These are phyloP conservation scores for human (Homo sapiens) DNA, from an alignment of 2,113 vertebrate species.

Conservation along the genomic window DNA sequence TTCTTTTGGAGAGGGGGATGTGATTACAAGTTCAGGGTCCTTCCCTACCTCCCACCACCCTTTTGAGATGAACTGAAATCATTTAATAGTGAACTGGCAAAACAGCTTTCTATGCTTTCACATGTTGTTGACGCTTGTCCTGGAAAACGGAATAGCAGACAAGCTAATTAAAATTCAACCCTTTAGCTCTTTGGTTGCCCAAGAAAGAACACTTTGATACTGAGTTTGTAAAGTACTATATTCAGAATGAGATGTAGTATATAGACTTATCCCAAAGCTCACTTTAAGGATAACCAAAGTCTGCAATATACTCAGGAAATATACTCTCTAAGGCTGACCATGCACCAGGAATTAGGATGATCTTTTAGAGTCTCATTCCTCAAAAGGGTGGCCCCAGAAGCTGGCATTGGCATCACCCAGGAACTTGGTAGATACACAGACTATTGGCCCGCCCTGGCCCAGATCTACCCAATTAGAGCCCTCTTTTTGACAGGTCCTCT, in stretches of 20 bases:
- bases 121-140: not conserved
- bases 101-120: not conserved
- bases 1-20: not conserved
- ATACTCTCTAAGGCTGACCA: fast-evolving
- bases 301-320: not conserved
- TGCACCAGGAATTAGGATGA: not conserved
- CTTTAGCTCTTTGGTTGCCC: not conserved
- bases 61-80: not conserved
- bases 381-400: not conserved
- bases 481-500: not conserved
- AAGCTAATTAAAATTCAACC: not conserved
- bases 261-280: not conserved
- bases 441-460: not conserved
- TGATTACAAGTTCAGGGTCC: not conserved
- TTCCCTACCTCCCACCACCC: too few species aligned
- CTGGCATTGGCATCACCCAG: not conserved
- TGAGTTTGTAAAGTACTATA: not conserved
- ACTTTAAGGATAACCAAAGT: not conserved
- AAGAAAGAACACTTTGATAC: not conserved
- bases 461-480: not conserved
- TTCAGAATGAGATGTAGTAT: not conserved
- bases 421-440: not conserved
- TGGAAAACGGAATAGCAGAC: not conserved
- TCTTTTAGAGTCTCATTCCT: too few species aligned
- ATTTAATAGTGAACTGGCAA: not conserved